Base-by-base conservation (phyloP, 2,888 invertebrate genomes). In the Eurytoma adleriae region DNA sequence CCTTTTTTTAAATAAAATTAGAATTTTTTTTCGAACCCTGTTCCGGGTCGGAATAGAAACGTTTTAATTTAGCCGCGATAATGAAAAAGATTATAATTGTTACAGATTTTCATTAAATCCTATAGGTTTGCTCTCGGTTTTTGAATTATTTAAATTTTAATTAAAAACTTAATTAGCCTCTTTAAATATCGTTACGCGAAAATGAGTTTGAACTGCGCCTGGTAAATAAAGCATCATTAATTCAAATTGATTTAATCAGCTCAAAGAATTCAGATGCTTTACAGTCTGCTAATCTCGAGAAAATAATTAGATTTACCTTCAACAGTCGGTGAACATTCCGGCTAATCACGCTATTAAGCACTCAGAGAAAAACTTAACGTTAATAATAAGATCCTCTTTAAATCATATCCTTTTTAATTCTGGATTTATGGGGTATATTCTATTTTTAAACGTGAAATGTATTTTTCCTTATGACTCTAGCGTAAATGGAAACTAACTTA, bases 401-500 rank as follows among this genome's bases (percentile, higher is more conserved):
- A 40, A 30, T 30, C 4, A 30, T 4, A 30, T 30, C 30, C 30
- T 30, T 30, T 30, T 30, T 4, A 30, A 30, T 2, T 4, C 30
- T 30, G 30, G 30, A 30, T 2, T 30, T 2, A 30, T 30, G 30
- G 4, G 30, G 30, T 30, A 3, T 4, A 4, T 30, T 30, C 30
- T 64, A 64, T n/a, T 40, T 10, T 64, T 64, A 16, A 52, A 16
- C 12, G 16, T 52, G 12, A 52, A 52, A 10, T 52, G 16, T 7
- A 16, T 52, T 52, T 3, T 12, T 52, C 16, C 16, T 16, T 52
- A 13, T 30, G 16, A 62, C 27, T 27, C 14, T 62, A 24, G 12
- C 1, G 27, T 30, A 30, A 62, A 62, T 24, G 67, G n/a, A 67
- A 67, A 74, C 57, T 48, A 48, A 67, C 64, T 74, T n/a, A n/a